Base-by-base conservation (phyloP, 2,888 invertebrate species). In the Philopedon plagiatum region DNA sequence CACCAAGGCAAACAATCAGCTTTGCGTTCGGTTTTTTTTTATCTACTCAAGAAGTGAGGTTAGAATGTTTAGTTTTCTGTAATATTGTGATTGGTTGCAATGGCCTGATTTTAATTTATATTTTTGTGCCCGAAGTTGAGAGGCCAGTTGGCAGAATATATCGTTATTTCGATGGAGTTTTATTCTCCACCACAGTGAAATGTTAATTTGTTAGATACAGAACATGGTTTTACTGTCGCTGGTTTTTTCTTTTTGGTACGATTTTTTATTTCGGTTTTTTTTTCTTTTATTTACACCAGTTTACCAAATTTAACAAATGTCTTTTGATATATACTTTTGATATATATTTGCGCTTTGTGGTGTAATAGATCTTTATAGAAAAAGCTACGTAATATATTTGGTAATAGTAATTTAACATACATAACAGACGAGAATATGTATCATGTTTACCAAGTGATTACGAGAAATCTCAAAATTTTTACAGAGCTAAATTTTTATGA, bases 81-180 rank as follows among this genome's bases (percentile, higher is more conserved):
- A 58, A 64, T 46, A 70, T 64, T 70, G 70, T 70, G 70, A 70
- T 70, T 58, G 46, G 26, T 70, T 64, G 49, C 57, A 64, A 64
- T 49, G 39, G 46, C 26, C 58, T 44, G 57, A 44, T 69, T 69
- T 66, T 29, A 29, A 65, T 65, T 39, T 68, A 37, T 18, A 44
- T 34, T 11, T 26, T 58, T 62, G 15, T 19, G 26, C 19, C 21
- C 26, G 41, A 11, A 61, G 26, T 34, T 58, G 18, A 13, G 18
- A 13, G 49, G 23, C 57, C 39, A 58, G 54, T 65, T 19, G 65
- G 19, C 39, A 65, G 56, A 54, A 56, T 54, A 29, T 54, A 32
- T 44, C 44, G n/a, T 41, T 44, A 13, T 37, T 64, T 29, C 5
- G n/a, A 29, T 54, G 13, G n/a, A n/a, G n/a, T n/a, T n/a, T n/a